Base-by-base conservation (phyloP, 2,888 invertebrate genomes). In the Oeneis ivallda region DNA sequence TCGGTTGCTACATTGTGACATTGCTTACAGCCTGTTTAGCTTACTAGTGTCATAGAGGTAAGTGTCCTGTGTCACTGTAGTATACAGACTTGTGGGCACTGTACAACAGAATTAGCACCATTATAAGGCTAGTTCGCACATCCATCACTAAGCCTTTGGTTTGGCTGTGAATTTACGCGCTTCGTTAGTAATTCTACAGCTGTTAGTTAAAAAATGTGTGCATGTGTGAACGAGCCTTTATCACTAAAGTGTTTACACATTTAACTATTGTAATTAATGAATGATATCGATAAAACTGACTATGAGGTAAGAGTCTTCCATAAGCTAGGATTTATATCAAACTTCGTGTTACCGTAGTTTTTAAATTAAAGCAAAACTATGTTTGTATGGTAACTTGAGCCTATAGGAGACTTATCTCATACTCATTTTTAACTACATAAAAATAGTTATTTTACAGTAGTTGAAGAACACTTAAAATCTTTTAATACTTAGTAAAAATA, bases 131-230 rank as follows among this genome's bases (percentile, higher is more conserved):
- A 47, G 58, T 58, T 53, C 52, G 34, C 62, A 62, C 53, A 59
- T 58, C 52, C 45, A 62, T 49, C 52, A 15, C 15, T 10, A 26
- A 62, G 62, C 57, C 62, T 57, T 65, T 57, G 7, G 32, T 65
- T 62, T 45, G 68, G 65, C 63, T 68, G 68, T 68, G 65, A 68
- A 62, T 43, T 56, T n/a, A n/a, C n/a, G n/a, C n/a, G n/a, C n/a
- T n/a, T n/a, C n/a, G n/a, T n/a, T 41, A 45, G 17, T 47, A 47
- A 15, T 41, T 11, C 34, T 26, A 5, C 26, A 26, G 26, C 26
- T 26, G 26, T 26, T 26, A 26, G 26, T 26, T 26, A 26, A 37
- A 56, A n/a, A 59, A 34, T 15, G n/a, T 43, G n/a, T 60, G 45
- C 56, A 57, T 61, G 61, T 67, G 65, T 66, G 57, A 53, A 66